Evolutionary conservation across 2,113 vertebrate species (phyloP), one percentile per base, ranked within the genome.

Genomic region (Centrocercus urophasianus): DNA sequence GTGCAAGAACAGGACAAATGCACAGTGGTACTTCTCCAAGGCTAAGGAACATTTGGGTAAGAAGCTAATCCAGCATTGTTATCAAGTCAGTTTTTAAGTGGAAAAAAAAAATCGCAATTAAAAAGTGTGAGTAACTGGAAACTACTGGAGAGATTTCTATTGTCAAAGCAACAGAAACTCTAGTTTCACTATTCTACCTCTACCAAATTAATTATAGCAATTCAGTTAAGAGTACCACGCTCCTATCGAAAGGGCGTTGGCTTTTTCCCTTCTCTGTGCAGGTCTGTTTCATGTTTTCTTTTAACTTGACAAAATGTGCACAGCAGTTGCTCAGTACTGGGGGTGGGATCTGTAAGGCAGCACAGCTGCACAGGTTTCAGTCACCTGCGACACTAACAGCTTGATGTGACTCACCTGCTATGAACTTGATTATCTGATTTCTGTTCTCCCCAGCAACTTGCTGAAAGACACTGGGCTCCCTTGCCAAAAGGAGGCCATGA

Each of bases 1-100:
- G 4, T 4, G 0, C 25, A 38, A n/a, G 14, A 78, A 18, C 60
- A 36, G 38, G n/a, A 4, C 14, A 76, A 16, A 28, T 19, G 15
- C 14, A 10, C 14, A 78, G 42, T 5, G 60, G 7, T 13, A 4
- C 30, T 67, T 70, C 43, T 65, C 28, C 56, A 27, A 13, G 42
- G 40, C 12, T 76, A 8, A 17, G 13, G 42, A 2, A 63, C 32
- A 6, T 30, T 77, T 52, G 28, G 17, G 8, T 15, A 56, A 45
- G 60, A 38, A 70, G 21, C 16, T 34, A 38, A 69, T 54, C 43
- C 43, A 54, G 19, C 34, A 24, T 21, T 67, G 52, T 34, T 18
- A 14, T 56, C 27, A 22, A 20, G 32, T 1, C 20, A 70, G 17
- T 18, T 67, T 89, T n/a, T 28, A 78, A 22, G 64, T 56, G 45